Evolutionary conservation across 2,888 invertebrate species (phyloP).

Genomic region (Acanthopleura granulata): DNA sequence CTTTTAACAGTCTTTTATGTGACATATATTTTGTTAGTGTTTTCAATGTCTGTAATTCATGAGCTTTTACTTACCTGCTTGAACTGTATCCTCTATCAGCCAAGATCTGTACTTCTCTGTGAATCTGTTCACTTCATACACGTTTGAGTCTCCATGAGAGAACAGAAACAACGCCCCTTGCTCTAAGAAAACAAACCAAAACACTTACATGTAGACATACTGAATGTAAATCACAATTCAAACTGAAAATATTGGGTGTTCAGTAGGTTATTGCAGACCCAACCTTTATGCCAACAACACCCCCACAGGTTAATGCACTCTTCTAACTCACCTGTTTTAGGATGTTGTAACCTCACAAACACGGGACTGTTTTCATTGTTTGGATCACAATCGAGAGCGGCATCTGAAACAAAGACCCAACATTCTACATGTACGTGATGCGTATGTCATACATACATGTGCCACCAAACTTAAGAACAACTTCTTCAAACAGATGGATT

Average conservation of each 20-base stretch:
- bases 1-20: too few relatives aligned
- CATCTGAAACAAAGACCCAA: conserved; percentile 32
- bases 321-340: conserved; percentile 46
- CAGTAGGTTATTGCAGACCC: too few relatives aligned
- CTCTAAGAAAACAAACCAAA: conserved; percentile 33
- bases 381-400: conserved; percentile 31
- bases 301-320: not conserved
- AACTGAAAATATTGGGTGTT: too few relatives aligned
- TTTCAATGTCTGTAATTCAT: too few relatives aligned
- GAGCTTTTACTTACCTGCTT: conserved; percentile 39
- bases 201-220: too few relatives aligned
- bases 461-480: too few relatives aligned
- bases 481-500: too few relatives aligned
- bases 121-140: conserved; percentile 54
- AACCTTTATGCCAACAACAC: not conserved
- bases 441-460: too few relatives aligned
- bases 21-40: too few relatives aligned
- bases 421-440: not conserved
- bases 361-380: conserved; percentile 41
- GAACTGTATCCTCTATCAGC: conserved; percentile 56
- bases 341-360: conserved; percentile 52
- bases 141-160: conserved; percentile 36
- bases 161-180: conserved; percentile 48
- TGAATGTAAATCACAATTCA: too few relatives aligned
- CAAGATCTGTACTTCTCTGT: conserved; percentile 58